Evolutionary conservation across 2,888 invertebrate species (phyloP).

Genomic region (Archips crataeganus): DNA sequence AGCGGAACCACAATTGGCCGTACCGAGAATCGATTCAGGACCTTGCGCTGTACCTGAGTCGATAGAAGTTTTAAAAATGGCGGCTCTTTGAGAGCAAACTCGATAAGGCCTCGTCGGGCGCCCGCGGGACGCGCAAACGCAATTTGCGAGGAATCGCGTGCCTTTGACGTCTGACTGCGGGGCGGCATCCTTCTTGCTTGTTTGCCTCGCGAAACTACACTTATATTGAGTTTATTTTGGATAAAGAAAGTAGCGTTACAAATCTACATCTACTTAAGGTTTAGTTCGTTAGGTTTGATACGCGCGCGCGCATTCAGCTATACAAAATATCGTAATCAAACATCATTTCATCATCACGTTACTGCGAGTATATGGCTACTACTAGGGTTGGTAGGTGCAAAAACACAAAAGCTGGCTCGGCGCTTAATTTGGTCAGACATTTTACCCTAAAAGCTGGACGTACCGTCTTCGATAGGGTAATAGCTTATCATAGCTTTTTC

Average conservation of each 20-base stretch:
- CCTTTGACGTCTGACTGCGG: constrained; percentile 75
- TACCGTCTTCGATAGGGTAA: too few species aligned
- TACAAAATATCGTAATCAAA: neutral
- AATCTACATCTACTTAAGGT: constrained; percentile 22
- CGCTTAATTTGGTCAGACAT: too few species aligned
- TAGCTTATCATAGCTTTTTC: too few species aligned
- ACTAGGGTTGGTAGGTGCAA: too few species aligned
- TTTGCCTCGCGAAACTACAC: constrained; percentile 49
- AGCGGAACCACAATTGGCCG: constrained; percentile 82
- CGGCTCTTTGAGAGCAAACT: constrained; percentile 82
- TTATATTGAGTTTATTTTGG: constrained; percentile 30
- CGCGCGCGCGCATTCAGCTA: neutral
- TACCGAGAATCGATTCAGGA: constrained; percentile 56
- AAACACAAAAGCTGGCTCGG: too few species aligned
- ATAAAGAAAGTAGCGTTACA: constrained; percentile 24
- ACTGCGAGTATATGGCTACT: too few species aligned
- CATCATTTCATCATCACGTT: too few species aligned
- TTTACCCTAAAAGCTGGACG: too few species aligned
- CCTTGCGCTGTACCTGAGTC: constrained; percentile 68
- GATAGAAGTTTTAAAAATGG: constrained; percentile 83
- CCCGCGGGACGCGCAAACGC: constrained; percentile 83
- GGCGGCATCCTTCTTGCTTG: constrained; percentile 59
- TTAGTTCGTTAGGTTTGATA: constrained; percentile 30
- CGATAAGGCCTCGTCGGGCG: constrained; percentile 69
- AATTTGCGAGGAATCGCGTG: constrained; percentile 81